A percentile compares a stretch with the other conserved stretches of the same genome.
These are phyloP conservation scores for Apis mellifera DNA, from an alignment of 1,140 invertebrate species.

Conservation along the genomic window DNA sequence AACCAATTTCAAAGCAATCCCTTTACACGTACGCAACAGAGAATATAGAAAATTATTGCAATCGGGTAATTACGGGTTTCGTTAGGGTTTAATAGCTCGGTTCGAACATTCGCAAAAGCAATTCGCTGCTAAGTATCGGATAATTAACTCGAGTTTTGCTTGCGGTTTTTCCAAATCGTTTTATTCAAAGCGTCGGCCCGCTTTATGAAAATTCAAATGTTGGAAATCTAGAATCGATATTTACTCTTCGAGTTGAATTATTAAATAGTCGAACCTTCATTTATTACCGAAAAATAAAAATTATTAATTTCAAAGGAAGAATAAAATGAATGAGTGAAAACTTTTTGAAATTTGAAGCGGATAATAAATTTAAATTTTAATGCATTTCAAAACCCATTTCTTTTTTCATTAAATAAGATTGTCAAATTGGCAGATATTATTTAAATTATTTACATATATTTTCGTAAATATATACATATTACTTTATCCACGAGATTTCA, in stretches of 20 bases:
- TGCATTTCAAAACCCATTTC: no score
- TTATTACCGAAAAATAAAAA: no score
- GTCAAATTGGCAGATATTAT: no score
- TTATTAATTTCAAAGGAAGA: no score
- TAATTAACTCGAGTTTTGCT: slow-evolving; percentile 42
- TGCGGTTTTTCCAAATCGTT: slow-evolving; percentile 25
- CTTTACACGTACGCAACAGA: not conserved
- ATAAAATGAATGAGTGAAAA: no score
- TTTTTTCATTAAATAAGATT: no score
- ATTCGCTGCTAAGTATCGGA: slow-evolving; percentile 28
- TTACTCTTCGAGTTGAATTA: not conserved
- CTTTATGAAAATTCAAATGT: not conserved
- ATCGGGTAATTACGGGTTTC: slow-evolving; percentile 31
- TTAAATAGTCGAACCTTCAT: not conserved
- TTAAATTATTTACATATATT: no score
- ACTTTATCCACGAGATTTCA: not conserved
- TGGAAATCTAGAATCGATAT: not conserved
- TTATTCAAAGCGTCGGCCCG: not conserved
- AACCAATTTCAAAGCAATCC: not conserved
- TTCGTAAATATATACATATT: no score
- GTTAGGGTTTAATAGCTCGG: slow-evolving; percentile 11
- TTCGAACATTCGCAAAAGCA: slow-evolving; percentile 15
- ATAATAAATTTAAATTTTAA: no score
- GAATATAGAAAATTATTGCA: slow-evolving; percentile 36
- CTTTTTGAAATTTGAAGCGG: no score